Base-by-base conservation (phyloP, 2,888 invertebrate species). In the Podotricha telesiphe region DNA sequence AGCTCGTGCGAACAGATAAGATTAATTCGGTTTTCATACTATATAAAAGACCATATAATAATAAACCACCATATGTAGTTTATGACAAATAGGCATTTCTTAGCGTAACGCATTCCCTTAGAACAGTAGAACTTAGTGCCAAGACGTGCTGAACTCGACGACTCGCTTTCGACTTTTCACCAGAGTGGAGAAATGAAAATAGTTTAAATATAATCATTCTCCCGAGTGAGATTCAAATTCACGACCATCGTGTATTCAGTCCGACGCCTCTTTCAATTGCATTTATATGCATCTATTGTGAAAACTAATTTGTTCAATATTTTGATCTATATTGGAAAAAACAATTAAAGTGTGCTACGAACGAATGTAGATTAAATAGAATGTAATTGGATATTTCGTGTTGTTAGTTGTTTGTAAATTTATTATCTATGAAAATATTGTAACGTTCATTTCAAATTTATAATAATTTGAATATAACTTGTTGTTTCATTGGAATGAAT, bases 321-420 rank as follows among this genome's bases (percentile, higher is more conserved):
- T 59, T 28, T 11, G 10, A 58, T 17, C 15, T 40, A 20, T 15
- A 15, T n/a, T 42, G n/a, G 20, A 15, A 22, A 58, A 22, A 58
- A 42, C 40, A 42, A 42, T 22, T n/a, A 42, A 17, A 55, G 55
- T 22, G 13, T 22, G 1, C 20, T 42, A 20, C 11, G n/a, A 42
- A 58, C 42, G 15, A 22, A 58, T 20, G 20, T 42, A 58, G 15
- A 42, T 15, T 22, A 51, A 22, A 51, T 51, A 15, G 13, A 51
- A 22, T 42, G 22, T 58, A 58, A 58, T n/a, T 58, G 58, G 20
- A 42, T 58, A 20, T 3, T 58, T 58, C 22, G 56, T 58, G n/a
- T 40, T 40, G 19, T 42, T 22, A 22, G 19, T 40, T n/a, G n/a
- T 58, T 58, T 42, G n/a, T 58, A 42, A 42, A 20, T 40, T 42